phyloP scores from a whole-genome alignment of 2,888 invertebrate species.

The Drosophila peninsularis region DNA sequence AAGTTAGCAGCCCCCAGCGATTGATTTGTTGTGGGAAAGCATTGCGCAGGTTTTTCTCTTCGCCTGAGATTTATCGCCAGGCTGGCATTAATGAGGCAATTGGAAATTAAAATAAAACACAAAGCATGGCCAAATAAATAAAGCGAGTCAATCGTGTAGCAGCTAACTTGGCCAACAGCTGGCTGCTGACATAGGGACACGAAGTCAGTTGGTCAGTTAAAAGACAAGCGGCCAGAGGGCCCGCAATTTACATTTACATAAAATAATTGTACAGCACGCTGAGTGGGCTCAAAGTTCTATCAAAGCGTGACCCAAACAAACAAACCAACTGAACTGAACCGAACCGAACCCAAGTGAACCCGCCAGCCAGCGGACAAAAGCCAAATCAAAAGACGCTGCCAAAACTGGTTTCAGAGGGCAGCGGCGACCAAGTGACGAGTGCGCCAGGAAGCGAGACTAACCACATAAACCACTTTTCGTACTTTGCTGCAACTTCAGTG shows the following conservation, averaged over 20 bases:
- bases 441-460: slow-evolving; percentile 68
- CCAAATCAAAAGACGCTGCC: slow-evolving; percentile 59
- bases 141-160: slow-evolving; percentile 20
- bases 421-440: slow-evolving; percentile 48
- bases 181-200: slow-evolving; percentile 45
- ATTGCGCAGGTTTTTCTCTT: slow-evolving; percentile 33
- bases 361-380: slow-evolving; percentile 28
- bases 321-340: slow-evolving; percentile 46
- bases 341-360: slow-evolving; percentile 26
- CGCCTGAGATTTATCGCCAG: slow-evolving; percentile 47
- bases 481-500: slow-evolving; percentile 60
- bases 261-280: slow-evolving; percentile 57
- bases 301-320: slow-evolving; percentile 74
- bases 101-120: slow-evolving; percentile 46
- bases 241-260: slow-evolving; percentile 74
- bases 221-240: slow-evolving; percentile 25
- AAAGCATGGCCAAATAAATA: slow-evolving; percentile 34
- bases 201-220: slow-evolving; percentile 21
- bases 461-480: slow-evolving; percentile 68
- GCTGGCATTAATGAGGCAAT: slow-evolving; percentile 42
- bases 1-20: slow-evolving; percentile 43
- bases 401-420: slow-evolving; percentile 65
- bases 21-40: slow-evolving; percentile 59
- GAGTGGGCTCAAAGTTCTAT: slow-evolving; percentile 61
- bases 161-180: slow-evolving; percentile 34